Evolutionary conservation across 2,888 invertebrate genomes (phyloP), one percentile per base, ranked within the genome.

Genomic region (Diarsia dahlii): DNA sequence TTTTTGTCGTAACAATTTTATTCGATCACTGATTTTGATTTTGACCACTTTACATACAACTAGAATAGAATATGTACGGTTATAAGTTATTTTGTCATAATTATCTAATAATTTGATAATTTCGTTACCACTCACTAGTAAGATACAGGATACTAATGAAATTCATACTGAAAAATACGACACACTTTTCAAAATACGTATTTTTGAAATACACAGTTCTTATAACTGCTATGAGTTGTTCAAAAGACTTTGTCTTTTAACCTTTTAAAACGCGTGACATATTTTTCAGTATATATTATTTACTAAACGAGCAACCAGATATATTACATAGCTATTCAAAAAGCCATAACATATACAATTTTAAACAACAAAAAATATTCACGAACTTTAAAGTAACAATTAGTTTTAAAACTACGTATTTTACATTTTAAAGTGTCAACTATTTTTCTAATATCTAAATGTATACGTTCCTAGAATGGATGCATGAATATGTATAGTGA

Each of bases 1-100:
- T 87, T 83, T 92, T 94, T 95, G 95, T 94, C 95, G 95, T 96
- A 96, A 97, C 96, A 96, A 96, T 94, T 96, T 95, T 95, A 96
- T 96, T 96, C 96, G 96, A 96, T 95, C 96, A 96, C 96, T 95
- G 96, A 95, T 92, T 94, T 91, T 92, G 79, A 87, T 87, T 92
- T 93, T 91, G 91, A 94, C 92, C 93, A 94, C 90, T 92, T 92
- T 91, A 94, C 91, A 91, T 94, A 93, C 92, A 93, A 91, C 95
- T 95, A 95, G 90, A 93, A 88, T 93, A 94, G 90, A 94, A 91
- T 92, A 92, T 93, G 92, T 91, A 92, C 87, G 93, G 90, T 92
- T 94, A 94, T 89, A 92, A 88, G 91, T 88, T 88, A 88, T 81
- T 84, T 79, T 81, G 74, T 82, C 60, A 78, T 81, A 79, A 75